Conservation (phyloP, 2,888 invertebrate genomes). For the Reticulitermes lucifugus region DNA sequence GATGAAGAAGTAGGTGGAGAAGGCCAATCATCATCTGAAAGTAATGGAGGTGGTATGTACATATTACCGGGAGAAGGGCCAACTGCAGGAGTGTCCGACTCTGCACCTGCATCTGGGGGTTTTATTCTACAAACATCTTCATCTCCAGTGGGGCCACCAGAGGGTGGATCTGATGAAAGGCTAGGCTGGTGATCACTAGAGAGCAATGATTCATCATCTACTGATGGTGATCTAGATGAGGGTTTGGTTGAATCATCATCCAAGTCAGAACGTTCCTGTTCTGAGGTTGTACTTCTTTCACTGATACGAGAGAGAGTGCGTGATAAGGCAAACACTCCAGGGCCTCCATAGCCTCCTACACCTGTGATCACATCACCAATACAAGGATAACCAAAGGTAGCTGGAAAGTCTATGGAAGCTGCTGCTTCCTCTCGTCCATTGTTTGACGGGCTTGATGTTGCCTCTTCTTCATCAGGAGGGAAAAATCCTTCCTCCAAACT, state of each 20-base stretch:
- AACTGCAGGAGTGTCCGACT: neutral
- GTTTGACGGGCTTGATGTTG: conserved; percentile 66
- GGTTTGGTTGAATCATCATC: conserved; percentile 81
- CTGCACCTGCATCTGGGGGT: conserved; percentile 61
- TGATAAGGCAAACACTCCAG: conserved; percentile 76
- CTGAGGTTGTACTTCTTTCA: conserved; percentile 88
- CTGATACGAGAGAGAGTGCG: conserved; percentile 88
- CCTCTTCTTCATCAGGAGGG: conserved; percentile 76
- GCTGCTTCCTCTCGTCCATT: conserved; percentile 67
- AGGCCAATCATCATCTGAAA: conserved; percentile 85
- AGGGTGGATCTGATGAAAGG: conserved; percentile 86
- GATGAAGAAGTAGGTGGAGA: conserved; percentile 78
- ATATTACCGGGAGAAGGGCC: conserved; percentile 48
- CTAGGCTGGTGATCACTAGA: conserved; percentile 90
- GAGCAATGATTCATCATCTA: conserved; percentile 85
- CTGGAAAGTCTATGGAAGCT: conserved; percentile 80
- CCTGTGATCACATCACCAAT: conserved; percentile 62
- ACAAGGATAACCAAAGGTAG: conserved; percentile 79
- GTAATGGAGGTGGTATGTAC: conserved; percentile 70
- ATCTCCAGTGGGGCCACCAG: conserved; percentile 64
- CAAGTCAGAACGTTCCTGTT: conserved; percentile 84
- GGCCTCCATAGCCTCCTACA: conserved; percentile 66
- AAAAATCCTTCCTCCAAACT: conserved; percentile 88
- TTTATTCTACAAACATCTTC: conserved; percentile 61
- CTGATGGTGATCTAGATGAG: conserved; percentile 84